phyloP scores from a whole-genome alignment of 2,797 vertebrate species.

The Danio aesculapii region DNA sequence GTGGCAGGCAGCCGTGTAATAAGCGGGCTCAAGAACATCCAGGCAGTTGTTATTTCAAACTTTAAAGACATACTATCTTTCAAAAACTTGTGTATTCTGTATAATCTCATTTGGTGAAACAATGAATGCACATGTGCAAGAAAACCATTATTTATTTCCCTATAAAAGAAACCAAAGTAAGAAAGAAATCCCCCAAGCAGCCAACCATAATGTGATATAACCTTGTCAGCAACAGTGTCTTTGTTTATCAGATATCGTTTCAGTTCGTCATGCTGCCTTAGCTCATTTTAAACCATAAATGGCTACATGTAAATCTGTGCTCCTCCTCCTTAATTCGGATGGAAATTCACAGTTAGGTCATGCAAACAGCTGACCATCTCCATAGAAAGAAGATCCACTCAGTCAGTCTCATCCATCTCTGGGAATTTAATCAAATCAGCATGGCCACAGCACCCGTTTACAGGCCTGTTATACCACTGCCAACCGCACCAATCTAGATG shows the following conservation, averaged over 20 bases:
- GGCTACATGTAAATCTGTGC: slow-evolving; percentile 8
- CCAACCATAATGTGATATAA: neutral
- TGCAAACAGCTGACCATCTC: slow-evolving; percentile 40
- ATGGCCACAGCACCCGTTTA: neutral
- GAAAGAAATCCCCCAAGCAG: too few relatives aligned
- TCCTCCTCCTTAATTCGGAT: neutral
- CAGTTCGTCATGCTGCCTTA: slow-evolving; percentile 14
- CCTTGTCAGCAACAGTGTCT: neutral
- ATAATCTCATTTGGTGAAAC: too few relatives aligned
- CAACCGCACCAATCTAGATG: neutral
- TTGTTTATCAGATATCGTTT: slow-evolving; percentile 12
- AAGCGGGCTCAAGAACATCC: too few relatives aligned
- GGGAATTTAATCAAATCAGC: slow-evolving; percentile 39
- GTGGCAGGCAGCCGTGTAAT: too few relatives aligned
- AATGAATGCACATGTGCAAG: too few relatives aligned
- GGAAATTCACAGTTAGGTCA: slow-evolving; percentile 20
- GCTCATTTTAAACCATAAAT: slow-evolving; percentile 26
- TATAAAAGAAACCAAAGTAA: too few relatives aligned
- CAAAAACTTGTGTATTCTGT: too few relatives aligned
- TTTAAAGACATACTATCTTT: too few relatives aligned
- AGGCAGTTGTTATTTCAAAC: too few relatives aligned
- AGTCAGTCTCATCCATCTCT: slow-evolving; percentile 23
- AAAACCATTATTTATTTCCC: too few relatives aligned
- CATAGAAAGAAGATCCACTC: slow-evolving; percentile 28
- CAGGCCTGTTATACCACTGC: slow-evolving; percentile 29